Conservation (phyloP, 92 coral and sea anemone genomes). For the Parazoanthus atlanticus region DNA sequence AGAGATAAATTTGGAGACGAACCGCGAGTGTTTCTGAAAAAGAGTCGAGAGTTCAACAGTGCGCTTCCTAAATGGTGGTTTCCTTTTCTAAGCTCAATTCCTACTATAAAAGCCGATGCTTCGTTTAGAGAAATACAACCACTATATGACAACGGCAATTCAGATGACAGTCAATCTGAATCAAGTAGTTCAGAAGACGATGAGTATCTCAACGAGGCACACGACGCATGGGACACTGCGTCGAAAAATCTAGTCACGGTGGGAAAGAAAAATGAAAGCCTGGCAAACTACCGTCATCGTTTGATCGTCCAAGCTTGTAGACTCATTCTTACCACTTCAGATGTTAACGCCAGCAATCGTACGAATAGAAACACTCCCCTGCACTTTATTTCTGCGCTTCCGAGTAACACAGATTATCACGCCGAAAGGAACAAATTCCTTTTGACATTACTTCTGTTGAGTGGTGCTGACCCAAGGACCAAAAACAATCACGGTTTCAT, state of each 20-base stretch:
- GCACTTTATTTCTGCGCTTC: conserved; percentile 67
- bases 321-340: conserved; percentile 12
- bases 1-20: not conserved
- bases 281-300: conserved; percentile 41
- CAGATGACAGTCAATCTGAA: not conserved
- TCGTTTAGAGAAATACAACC: not conserved
- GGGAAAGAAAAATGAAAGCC: not conserved
- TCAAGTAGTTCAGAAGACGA: not conserved
- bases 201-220: conserved; percentile 16
- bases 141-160: not conserved
- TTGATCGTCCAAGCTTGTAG: conserved; percentile 45
- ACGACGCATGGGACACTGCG: not conserved
- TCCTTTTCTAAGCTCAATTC: not conserved
- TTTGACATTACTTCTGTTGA: conserved; percentile 29
- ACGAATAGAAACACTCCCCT: conserved; percentile 52
- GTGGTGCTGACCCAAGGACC: conserved; percentile 48
- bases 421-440: conserved; percentile 7
- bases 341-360: conserved; percentile 14
- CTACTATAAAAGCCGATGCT: not conserved
- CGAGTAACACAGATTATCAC: conserved; percentile 39
- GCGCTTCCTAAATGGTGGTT: not conserved
- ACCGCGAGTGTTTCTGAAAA: not conserved
- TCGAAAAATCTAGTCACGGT: not conserved
- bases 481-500: conserved; percentile 50
- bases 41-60: not conserved